phyloP scores from a whole-genome alignment of 2,888 invertebrate species.

The Thereva nobilitata region DNA sequence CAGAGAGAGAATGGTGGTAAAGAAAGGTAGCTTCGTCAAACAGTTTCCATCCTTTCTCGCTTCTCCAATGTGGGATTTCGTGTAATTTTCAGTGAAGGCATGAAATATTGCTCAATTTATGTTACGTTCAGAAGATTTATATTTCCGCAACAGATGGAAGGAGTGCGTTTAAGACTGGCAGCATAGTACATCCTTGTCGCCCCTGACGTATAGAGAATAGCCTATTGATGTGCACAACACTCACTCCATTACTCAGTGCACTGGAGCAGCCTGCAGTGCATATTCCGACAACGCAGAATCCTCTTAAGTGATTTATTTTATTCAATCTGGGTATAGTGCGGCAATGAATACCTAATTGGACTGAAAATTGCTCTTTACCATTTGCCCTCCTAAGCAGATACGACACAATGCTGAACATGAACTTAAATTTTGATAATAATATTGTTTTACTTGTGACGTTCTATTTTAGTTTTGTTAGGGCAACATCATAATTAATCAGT shows the following conservation, averaged over 20 bases:
- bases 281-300: conserved; percentile 5
- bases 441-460: no score
- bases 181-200: conserved; percentile 1
- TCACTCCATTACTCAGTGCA: conserved; percentile 8
- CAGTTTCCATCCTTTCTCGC: background rate
- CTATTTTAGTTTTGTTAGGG: no score
- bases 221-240: background rate
- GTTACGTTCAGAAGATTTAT: conserved; percentile 27
- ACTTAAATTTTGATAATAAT: no score
- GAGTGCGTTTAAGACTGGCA: conserved; percentile 24
- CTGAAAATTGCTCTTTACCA: no score
- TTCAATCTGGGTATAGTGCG: no score
- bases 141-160: conserved; percentile 31
- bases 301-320: conserved; percentile 13
- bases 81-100: conserved; percentile 39
- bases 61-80: conserved; percentile 31
- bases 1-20: conserved; percentile 5
- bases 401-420: no score
- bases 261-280: conserved; percentile 1
- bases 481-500: no score
- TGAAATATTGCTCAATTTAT: conserved; percentile 40
- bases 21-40: background rate
- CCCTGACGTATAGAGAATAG: conserved; percentile 1
- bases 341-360: no score
- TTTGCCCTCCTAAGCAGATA: no score